Percentiles rank a stretch among this genome's conserved stretches.
Evolutionary conservation across 2,888 invertebrate genomes (phyloP).

Genomic region (Conomelus anceps): DNA sequence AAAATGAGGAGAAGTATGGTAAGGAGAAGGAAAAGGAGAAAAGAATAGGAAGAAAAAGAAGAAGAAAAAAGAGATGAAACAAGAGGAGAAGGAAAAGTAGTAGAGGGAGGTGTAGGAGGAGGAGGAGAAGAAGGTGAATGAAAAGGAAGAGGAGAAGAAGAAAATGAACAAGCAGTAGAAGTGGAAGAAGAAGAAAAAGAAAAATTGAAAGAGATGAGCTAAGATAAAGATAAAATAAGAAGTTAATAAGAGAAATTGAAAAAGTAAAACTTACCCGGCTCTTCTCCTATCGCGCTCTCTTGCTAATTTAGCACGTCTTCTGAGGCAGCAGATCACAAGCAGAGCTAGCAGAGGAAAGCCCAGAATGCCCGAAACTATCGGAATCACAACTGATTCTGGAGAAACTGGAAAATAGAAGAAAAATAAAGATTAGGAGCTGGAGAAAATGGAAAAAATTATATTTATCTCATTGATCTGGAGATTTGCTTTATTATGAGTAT

Average conservation of each 20-base stretch:
- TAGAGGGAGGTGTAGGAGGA: neutral
- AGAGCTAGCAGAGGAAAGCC: conserved; percentile 81
- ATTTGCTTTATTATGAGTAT: no score
- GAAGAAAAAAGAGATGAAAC: neutral
- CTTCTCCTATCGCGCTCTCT: conserved; percentile 73
- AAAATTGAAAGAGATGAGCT: neutral
- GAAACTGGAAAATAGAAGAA: conserved; percentile 56
- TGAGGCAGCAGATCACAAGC: conserved; percentile 77
- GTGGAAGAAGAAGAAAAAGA: neutral
- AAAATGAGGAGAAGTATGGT: neutral
- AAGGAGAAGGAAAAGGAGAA: neutral
- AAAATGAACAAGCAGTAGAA: neutral
- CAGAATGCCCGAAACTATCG: conserved; percentile 82
- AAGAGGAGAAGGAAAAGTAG: neutral
- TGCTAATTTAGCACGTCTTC: conserved; percentile 75
- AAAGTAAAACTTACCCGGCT: conserved; percentile 35
- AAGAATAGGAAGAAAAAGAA: neutral
- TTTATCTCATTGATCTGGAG: no score
- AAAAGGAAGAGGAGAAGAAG: neutral
- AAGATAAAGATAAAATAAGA: neutral
- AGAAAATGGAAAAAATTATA: neutral
- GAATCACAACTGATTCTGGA: conserved; percentile 80
- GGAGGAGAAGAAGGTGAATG: neutral
- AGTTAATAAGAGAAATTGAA: neutral
- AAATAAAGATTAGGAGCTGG: neutral